Base-by-base conservation (phyloP, 2,797 vertebrate species). In the Melanogrammus aeglefinus region DNA sequence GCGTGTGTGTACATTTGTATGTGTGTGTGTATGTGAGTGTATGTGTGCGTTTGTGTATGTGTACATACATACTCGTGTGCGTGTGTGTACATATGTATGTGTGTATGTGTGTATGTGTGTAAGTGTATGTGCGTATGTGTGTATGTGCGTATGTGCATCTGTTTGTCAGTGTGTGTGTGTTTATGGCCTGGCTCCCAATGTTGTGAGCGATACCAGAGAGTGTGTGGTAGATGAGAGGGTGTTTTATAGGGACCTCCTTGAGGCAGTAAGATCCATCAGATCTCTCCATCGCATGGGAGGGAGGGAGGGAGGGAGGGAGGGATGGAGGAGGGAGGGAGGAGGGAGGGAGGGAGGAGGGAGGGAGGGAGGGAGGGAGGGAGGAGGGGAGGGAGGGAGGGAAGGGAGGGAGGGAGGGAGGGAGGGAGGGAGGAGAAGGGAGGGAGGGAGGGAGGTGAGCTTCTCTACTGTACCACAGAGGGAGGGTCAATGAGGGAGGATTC, bases 101-200 rank as follows among this genome's bases (percentile, higher is more conserved):
- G 86, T 82, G 86, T 85, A 81, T 80, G 87, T 75, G 57, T 75
- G 44, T 47, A 14, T 18, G 44, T 47, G 44, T 47, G 44, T 18
- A 14, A 16, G 44, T 47, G 44, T 18, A 14, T 47, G 44, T 47
- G 44, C 7, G 44, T 31, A 31, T 33, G 31, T 33, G 3, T 33
- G 31, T 2, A 3, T 33, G 31, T 3, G 31, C 1, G 31, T 2
- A 0, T 4, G 31, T 4, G 3, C 4, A 3, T 4, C 0, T 33
- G 44, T 73, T 70, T 80, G 70, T 39, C 12, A 29, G 31, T 27
- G 63, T 70, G 75, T 27, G n/a, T 70, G 21, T 39, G 38, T 44
- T 90, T 86, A 88, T 92, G 91, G 90, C 89, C 79, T 80, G 83
- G 88, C 86, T 93, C 89, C 90, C 91, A 87, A 90, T 91, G 89